Conservation (phyloP, 2,113 vertebrate species). For the Apus apus region DNA sequence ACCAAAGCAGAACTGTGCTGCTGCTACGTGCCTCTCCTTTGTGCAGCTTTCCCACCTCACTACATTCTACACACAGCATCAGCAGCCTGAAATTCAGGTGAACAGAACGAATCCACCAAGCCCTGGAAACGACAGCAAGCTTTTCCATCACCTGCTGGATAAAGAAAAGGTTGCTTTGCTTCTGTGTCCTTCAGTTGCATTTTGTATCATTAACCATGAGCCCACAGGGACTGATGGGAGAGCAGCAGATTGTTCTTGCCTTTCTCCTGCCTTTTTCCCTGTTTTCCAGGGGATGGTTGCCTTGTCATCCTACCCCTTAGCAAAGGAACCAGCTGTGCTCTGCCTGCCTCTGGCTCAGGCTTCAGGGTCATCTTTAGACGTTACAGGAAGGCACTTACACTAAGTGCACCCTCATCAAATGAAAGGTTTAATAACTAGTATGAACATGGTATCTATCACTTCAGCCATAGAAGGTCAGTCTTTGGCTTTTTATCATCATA, state of each 20-base stretch:
- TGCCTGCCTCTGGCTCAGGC: background rate
- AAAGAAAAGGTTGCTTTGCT: background rate
- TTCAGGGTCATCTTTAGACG: background rate
- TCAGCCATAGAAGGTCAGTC: background rate
- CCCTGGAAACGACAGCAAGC: background rate
- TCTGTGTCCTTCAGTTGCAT: background rate
- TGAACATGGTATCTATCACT: background rate
- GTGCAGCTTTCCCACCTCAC: background rate
- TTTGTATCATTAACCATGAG: background rate
- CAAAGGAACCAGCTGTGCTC: background rate
- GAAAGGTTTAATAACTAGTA: background rate
- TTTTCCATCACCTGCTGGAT: background rate
- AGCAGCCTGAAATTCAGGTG: background rate
- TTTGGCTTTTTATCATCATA: background rate
- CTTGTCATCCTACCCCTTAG: background rate
- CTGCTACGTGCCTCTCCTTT: background rate
- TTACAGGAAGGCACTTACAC: background rate
- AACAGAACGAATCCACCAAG: background rate
- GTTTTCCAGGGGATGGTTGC: background rate
- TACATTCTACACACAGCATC: rapidly evolving
- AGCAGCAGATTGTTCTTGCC: background rate
- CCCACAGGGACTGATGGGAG: background rate
- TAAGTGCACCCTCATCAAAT: background rate
- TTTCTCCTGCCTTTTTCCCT: background rate
- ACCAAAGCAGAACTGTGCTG: background rate